Evolutionary conservation across 92 coral and sea anemone genomes (phyloP).

Genomic region (Blastomussa wellsi): DNA sequence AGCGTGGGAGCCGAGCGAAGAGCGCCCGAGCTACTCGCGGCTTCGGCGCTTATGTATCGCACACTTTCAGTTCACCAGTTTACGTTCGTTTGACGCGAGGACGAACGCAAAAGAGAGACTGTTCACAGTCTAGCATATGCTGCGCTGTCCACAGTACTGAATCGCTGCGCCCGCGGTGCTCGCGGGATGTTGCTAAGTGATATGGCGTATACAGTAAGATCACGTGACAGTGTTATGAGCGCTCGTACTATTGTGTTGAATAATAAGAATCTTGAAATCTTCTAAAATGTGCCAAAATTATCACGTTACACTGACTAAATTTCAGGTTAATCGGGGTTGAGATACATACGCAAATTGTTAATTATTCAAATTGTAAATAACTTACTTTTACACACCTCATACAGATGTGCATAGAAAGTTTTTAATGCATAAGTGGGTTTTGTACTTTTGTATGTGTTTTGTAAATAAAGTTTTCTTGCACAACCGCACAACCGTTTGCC

Average conservation of each 20-base stretch:
- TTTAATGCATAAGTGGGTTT: neutral
- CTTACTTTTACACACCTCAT: neutral
- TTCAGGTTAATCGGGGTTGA: neutral
- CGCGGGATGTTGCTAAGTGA: too few species aligned
- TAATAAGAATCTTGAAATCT: neutral
- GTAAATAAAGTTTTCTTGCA: neutral
- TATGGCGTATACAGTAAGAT: too few species aligned
- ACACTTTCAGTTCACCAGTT: too few species aligned
- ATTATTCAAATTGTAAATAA: neutral
- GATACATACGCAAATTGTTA: neutral
- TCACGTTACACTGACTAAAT: neutral
- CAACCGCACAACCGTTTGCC: neutral
- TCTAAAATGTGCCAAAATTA: neutral
- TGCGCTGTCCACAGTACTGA: too few species aligned
- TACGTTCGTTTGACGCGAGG: too few species aligned
- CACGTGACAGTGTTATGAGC: too few species aligned
- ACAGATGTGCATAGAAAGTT: neutral
- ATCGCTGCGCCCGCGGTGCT: neutral
- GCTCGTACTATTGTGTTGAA: neutral
- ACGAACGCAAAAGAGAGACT: too few species aligned
- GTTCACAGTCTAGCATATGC: too few species aligned
- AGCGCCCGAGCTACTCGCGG: too few species aligned
- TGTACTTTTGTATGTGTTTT: neutral
- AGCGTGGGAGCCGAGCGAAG: too few species aligned
- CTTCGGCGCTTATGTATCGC: too few species aligned